These are phyloP conservation scores for Lapara coniferarum DNA, from an alignment of 2,888 invertebrate species.

Conservation along the genomic window DNA sequence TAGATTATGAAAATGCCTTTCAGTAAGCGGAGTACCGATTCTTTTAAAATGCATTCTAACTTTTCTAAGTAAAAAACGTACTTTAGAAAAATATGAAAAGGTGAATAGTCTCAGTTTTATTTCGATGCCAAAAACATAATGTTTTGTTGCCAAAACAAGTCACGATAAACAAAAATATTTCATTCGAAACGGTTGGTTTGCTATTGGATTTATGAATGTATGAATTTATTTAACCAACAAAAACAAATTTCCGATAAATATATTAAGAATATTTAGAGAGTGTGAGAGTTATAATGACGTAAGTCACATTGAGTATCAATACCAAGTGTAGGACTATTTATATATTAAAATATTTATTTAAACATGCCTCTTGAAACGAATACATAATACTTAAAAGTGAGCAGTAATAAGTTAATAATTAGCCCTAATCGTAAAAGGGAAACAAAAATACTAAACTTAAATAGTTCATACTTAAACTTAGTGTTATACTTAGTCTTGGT, in stretches of 20 bases:
- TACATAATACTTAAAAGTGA: neutral
- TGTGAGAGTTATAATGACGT: neutral
- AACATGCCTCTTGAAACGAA: neutral
- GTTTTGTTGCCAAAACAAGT: slow-evolving; percentile 25
- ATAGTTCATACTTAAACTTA: slow-evolving; percentile 49
- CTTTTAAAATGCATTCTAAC: too few species aligned
- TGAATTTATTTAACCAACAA: neutral
- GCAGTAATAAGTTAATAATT: neutral
- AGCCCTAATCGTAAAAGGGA: neutral
- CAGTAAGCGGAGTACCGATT: too few species aligned
- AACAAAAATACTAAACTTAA: slow-evolving; percentile 28
- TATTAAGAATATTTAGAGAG: neutral
- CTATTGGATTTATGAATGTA: neutral
- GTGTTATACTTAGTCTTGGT: slow-evolving; percentile 45
- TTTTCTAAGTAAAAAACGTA: too few species aligned
- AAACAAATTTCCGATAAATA: neutral
- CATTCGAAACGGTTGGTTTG: neutral
- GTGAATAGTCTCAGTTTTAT: slow-evolving; percentile 4
- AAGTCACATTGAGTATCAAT: slow-evolving; percentile 6
- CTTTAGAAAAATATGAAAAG: neutral
- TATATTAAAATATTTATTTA: neutral
- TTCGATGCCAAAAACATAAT: slow-evolving; percentile 25
- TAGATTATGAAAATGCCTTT: too few species aligned
- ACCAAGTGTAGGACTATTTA: neutral
- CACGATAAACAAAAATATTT: slow-evolving; percentile 24